phyloP scores from a whole-genome alignment of 2,797 vertebrate species.

The Pseudocheirus occidentalis region DNA sequence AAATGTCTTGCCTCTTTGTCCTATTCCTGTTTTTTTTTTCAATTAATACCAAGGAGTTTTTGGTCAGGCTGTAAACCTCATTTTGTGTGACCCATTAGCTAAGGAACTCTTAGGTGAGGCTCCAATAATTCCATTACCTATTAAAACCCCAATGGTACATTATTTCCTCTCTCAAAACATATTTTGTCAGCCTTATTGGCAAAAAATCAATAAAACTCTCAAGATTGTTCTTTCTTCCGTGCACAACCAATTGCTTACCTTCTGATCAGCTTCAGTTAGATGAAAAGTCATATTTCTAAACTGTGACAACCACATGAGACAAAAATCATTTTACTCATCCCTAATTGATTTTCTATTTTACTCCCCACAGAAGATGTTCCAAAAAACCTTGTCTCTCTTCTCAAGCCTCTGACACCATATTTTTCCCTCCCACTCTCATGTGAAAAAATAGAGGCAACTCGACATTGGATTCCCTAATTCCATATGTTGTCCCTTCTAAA shows the following conservation, averaged over 20 bases:
- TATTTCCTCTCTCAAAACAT: background rate
- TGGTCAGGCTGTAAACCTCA: too few species aligned
- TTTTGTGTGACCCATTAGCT: background rate
- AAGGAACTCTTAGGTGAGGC: background rate
- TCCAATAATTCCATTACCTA: background rate
- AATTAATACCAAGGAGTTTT: too few species aligned
- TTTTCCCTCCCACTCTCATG: background rate
- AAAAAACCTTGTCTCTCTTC: background rate
- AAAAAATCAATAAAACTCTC: background rate
- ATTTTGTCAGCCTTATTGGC: background rate
- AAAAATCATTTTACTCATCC: background rate
- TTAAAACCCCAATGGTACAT: background rate
- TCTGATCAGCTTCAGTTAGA: background rate
- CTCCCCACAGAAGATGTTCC: background rate
- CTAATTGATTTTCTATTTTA: background rate
- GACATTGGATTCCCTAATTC: background rate
- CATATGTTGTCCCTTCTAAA: background rate
- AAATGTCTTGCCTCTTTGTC: too few species aligned
- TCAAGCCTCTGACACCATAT: background rate
- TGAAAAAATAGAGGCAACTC: background rate
- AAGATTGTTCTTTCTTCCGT: background rate
- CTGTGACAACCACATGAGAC: background rate
- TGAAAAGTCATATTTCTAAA: background rate
- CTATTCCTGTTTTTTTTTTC: too few species aligned
- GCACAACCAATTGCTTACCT: background rate